A percentile compares a stretch with the other conserved stretches of the same genome.
Evolutionary conservation across 1,140 invertebrate genomes (phyloP).

Genomic region (Bombus pyrosoma): DNA sequence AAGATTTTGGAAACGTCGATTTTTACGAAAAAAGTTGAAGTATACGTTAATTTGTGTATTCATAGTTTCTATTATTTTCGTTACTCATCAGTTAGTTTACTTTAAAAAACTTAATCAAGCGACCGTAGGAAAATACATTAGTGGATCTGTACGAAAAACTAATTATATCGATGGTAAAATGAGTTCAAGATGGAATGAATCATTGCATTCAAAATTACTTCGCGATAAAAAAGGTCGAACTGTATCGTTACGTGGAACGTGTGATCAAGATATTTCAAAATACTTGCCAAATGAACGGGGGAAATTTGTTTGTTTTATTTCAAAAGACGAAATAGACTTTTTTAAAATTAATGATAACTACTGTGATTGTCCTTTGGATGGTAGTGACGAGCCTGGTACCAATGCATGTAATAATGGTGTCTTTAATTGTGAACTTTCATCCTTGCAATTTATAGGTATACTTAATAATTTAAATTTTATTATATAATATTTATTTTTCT

Average conservation of each 20-base stretch:
- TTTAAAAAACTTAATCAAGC: constrained; percentile 58
- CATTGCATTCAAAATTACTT: constrained; percentile 63
- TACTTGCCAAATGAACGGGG: constrained; percentile 76
- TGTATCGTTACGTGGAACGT: constrained; percentile 71
- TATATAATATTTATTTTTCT: constrained; percentile 1
- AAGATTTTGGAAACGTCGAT: constrained; percentile 53
- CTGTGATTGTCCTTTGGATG: constrained; percentile 93
- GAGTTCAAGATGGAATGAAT: constrained; percentile 58
- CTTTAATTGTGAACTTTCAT: constrained; percentile 87
- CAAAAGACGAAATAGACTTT: constrained; percentile 81
- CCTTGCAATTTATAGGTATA: constrained; percentile 55
- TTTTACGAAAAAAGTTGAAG: constrained; percentile 45
- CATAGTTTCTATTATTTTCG: constrained; percentile 52
- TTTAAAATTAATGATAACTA: constrained; percentile 95
- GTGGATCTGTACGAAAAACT: constrained; percentile 34
- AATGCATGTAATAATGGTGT: constrained; percentile 91
- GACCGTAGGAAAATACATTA: constrained; percentile 53
- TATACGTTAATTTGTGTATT: constrained; percentile 54
- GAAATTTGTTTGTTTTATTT: constrained; percentile 80
- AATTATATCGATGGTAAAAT: constrained; percentile 39
- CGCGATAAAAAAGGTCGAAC: constrained; percentile 60
- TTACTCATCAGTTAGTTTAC: constrained; percentile 56
- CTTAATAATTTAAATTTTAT: constrained; percentile 12
- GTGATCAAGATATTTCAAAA: constrained; percentile 68
- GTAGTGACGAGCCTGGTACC: constrained; percentile 95